Conservation (phyloP, 2,113 vertebrate species). For the Callaeas wilsoni region DNA sequence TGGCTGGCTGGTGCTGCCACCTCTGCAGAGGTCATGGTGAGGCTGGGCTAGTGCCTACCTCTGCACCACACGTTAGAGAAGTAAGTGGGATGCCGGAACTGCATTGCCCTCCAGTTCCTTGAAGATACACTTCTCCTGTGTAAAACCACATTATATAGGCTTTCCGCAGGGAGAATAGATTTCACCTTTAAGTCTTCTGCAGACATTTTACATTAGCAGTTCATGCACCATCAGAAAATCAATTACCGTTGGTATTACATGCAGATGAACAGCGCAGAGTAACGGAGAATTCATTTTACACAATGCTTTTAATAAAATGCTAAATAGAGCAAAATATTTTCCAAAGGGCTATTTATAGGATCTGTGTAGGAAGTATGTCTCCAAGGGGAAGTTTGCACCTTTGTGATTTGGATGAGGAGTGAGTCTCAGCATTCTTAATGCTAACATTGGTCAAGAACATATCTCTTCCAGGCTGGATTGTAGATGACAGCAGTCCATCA, state of each 20-base stretch:
- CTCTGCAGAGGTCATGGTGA: neutral
- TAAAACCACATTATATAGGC: neutral
- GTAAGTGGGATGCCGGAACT: neutral
- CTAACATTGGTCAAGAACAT: neutral
- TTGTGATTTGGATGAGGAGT: neutral
- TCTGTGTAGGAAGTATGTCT: conserved; percentile 9
- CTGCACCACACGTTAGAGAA: neutral
- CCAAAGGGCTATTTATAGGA: conserved; percentile 55
- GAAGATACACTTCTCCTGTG: neutral
- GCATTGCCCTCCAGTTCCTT: neutral
- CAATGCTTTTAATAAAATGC: conserved; percentile 58
- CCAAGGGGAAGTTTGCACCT: conserved; percentile 4
- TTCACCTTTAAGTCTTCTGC: conserved; percentile 36
- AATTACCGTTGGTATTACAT: conserved; percentile 35
- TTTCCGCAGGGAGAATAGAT: conserved; percentile 23
- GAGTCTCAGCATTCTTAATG: neutral
- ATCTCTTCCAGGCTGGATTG: neutral
- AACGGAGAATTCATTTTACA: conserved; percentile 57
- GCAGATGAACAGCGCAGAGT: conserved; percentile 41
- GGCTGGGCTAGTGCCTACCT: neutral
- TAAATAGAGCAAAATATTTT: conserved; percentile 70
- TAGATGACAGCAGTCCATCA: neutral
- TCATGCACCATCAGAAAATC: conserved; percentile 49
- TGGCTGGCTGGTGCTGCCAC: neutral
- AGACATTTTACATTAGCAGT: conserved; percentile 40